Base-by-base conservation (phyloP, 2,797 vertebrate genomes). In the Chiloscyllium punctatum region DNA sequence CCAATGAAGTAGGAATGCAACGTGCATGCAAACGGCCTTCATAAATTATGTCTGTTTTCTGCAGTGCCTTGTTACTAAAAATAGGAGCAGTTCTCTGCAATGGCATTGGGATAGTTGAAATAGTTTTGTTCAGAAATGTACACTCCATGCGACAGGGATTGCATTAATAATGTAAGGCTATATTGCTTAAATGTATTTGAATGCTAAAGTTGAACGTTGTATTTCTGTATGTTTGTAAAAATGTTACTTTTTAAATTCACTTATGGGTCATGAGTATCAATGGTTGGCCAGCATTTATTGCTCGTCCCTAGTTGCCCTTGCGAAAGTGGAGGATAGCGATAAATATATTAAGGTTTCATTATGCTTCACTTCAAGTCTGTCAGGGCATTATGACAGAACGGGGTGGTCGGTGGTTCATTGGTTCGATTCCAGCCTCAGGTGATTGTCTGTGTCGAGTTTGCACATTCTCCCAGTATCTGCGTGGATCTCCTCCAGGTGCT, bases 1-100 rank as follows among this genome's bases (percentile, higher is more conserved):
- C 69, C 95, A 95, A 96, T 95, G 95, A 95, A 95, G 95, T 95
- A 37, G 95, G 37, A 16, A 84, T 84, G 37, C 48, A 42, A 84
- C 21, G 42, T 48, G 21, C 82, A 25, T 25, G 18, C 42, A 77
- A 77, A n/a, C 11, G 33, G 11, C 13, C 74, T 21, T 84, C 82
- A 48, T 84, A 84, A 48, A 84, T 84, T 84, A 48, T 8, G 6
- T 13, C 33, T 79, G 72, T n/a, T 2, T 79, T 79, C n/a, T 79
- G n/a, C 82, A 8, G 42, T 25, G 42, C 82, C 82, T 48, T 84
- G 53, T 9, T 30, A 4, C 27, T 62, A 90, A 62, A 90, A 30
- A 53, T 62, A 90, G 11, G 11, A 62, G 33, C 57, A 90, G 87
- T 30, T 62, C 87, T 90, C 87, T 90, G 87, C 11, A 62, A 90